These are phyloP conservation scores for Hemichromis elongatus DNA, from an alignment of 2,113 vertebrate species.

Conservation along the genomic window DNA sequence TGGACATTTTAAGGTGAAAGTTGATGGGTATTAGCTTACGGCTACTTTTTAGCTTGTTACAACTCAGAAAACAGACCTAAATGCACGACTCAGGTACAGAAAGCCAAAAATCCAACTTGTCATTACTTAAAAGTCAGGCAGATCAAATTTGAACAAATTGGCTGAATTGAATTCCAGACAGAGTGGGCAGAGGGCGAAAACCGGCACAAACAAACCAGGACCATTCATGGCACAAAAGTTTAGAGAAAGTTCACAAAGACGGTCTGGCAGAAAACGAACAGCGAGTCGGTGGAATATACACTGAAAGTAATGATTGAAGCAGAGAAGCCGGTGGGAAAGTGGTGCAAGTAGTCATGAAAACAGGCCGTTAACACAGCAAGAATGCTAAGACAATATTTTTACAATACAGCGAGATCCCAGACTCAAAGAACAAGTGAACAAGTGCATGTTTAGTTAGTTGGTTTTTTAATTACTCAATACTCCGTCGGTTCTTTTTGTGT, in stretches of 20 bases:
- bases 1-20: background rate
- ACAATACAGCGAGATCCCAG: background rate
- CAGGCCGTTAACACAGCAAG: fast-evolving
- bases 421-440: background rate
- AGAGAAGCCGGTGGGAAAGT: fast-evolving
- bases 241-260: background rate
- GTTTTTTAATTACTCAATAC: background rate
- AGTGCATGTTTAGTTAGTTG: background rate
- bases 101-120: background rate
- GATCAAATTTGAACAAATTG: background rate
- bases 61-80: background rate
- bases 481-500: background rate
- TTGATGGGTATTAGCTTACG: fast-evolving
- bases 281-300: background rate
- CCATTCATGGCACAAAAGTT: background rate
- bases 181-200: background rate
- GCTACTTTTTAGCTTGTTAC: background rate
- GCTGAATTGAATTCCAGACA: background rate
- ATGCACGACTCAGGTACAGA: fast-evolving
- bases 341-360: background rate
- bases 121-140: background rate
- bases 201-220: background rate
- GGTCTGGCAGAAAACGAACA: fast-evolving
- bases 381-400: fast-evolving
- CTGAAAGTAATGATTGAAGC: background rate